phyloP scores from a whole-genome alignment of 2,113 vertebrate species.

The Pyrgilauda ruficollis region DNA sequence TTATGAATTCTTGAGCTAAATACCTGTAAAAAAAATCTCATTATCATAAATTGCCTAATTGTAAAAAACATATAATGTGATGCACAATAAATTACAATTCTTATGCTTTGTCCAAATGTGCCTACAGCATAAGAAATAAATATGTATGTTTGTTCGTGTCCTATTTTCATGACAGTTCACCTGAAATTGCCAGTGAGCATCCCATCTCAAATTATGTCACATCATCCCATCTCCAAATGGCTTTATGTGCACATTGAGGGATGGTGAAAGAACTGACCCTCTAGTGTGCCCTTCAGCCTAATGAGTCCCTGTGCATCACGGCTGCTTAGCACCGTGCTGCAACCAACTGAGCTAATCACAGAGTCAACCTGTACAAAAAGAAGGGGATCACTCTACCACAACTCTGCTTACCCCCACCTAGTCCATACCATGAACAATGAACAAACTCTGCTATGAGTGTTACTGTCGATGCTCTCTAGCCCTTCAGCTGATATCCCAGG shows the following conservation, averaged over 20 bases:
- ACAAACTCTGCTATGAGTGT: not conserved
- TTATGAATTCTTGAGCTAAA: not conserved
- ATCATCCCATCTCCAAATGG: not conserved
- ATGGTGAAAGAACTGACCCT: slow-evolving; percentile 36
- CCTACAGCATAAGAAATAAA: not conserved
- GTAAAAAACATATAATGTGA: not conserved
- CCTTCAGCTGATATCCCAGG: not conserved
- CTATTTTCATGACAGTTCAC: not conserved
- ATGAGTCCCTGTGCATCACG: not conserved
- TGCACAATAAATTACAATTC: not conserved
- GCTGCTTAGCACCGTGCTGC: not conserved
- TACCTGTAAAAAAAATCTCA: not conserved
- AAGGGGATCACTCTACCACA: not conserved
- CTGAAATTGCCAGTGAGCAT: not conserved
- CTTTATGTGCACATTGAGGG: not conserved
- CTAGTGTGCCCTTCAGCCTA: not conserved
- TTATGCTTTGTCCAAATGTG: not conserved
- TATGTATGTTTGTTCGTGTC: not conserved
- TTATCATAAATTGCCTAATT: not conserved
- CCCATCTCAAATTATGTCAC: slow-evolving; percentile 18
- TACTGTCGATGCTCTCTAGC: not conserved
- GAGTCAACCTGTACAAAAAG: not conserved
- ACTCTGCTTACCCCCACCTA: not conserved
- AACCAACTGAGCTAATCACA: not conserved
- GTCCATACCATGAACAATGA: not conserved